Conservation (phyloP, 2,888 invertebrate genomes). For the Geotrupes spiniger region DNA sequence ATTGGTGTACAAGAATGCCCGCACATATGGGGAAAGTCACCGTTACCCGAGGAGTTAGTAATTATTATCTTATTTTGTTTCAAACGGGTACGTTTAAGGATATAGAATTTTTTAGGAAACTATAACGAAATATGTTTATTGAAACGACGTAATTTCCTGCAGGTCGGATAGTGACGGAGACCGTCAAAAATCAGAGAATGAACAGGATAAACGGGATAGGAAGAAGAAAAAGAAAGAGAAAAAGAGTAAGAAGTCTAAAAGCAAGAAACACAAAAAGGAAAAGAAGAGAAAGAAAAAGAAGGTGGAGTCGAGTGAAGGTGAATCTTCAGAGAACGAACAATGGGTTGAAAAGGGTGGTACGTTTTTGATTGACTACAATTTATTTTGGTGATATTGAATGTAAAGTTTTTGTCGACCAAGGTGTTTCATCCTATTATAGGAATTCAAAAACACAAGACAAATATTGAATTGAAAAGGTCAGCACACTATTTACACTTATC, state of each 20-base stretch:
- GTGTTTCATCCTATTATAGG: no score
- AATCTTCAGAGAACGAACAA: slow-evolving; percentile 54
- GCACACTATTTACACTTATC: no score
- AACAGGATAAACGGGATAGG: slow-evolving; percentile 45
- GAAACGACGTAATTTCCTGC: not conserved
- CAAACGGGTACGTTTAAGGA: not conserved
- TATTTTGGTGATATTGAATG: no score
- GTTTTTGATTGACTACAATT: no score
- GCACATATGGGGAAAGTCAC: slow-evolving; percentile 75
- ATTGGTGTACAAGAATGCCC: slow-evolving; percentile 69
- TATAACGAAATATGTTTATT: not conserved
- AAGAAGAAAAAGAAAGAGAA: slow-evolving; percentile 54
- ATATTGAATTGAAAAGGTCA: no score
- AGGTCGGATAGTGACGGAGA: slow-evolving; percentile 45
- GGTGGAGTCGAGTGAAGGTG: slow-evolving; percentile 47
- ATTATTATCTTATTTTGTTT: slow-evolving; percentile 7
- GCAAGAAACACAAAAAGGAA: slow-evolving; percentile 55
- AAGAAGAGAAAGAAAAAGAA: slow-evolving; percentile 52
- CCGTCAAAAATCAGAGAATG: slow-evolving; percentile 33
- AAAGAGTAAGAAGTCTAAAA: slow-evolving; percentile 51
- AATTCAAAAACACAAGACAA: no score
- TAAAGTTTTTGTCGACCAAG: no score
- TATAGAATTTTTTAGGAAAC: not conserved
- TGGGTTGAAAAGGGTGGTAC: slow-evolving; percentile 63
- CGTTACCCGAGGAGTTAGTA: slow-evolving; percentile 58